Percentiles rank a stretch among this genome's conserved stretches.
Evolutionary conservation across 1,140 invertebrate species (phyloP).

Genomic region (Drosophila pseudoananassae): DNA sequence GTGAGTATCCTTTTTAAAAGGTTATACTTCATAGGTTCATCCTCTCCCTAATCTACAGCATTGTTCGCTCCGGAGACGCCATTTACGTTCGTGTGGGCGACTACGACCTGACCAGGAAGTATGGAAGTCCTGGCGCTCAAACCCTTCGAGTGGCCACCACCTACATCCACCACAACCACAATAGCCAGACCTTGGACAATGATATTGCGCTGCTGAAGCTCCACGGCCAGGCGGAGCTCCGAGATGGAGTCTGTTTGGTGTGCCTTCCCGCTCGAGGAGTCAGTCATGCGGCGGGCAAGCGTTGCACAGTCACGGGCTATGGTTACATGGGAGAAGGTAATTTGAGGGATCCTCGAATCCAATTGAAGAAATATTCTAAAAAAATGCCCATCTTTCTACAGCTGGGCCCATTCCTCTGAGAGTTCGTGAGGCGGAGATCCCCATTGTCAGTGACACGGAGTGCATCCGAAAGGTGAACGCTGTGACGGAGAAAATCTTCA

Average conservation of each 20-base stretch:
- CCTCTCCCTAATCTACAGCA: conserved; percentile 85
- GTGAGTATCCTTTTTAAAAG: conserved; percentile 86
- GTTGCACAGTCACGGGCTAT: conserved; percentile 96
- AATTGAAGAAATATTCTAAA: not conserved
- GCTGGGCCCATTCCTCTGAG: conserved; percentile 95
- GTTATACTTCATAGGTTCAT: too few species aligned
- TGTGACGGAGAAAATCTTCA: conserved; percentile 97
- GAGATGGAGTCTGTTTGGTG: conserved; percentile 90
- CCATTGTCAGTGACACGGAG: conserved; percentile 96
- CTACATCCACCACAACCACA: conserved; percentile 98
- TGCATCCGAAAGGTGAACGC: conserved; percentile 96
- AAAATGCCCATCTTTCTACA: conserved; percentile 74
- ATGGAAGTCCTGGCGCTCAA: conserved; percentile 94
- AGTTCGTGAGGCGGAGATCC: conserved; percentile 95
- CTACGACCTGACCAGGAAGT: conserved; percentile 94
- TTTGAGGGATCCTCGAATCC: not conserved
- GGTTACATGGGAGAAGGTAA: conserved; percentile 97
- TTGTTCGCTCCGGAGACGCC: conserved; percentile 94
- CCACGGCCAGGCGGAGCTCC: conserved; percentile 94
- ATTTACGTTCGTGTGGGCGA: conserved; percentile 97
- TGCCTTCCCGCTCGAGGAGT: conserved; percentile 93
- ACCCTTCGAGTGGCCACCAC: conserved; percentile 95
- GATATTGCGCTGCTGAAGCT: conserved; percentile 97
- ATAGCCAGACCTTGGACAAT: conserved; percentile 97
- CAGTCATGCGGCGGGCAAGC: conserved; percentile 92